These are phyloP conservation scores for Darwinula stevensoni DNA, from an alignment of 2,888 invertebrate genomes.

Conservation along the genomic window DNA sequence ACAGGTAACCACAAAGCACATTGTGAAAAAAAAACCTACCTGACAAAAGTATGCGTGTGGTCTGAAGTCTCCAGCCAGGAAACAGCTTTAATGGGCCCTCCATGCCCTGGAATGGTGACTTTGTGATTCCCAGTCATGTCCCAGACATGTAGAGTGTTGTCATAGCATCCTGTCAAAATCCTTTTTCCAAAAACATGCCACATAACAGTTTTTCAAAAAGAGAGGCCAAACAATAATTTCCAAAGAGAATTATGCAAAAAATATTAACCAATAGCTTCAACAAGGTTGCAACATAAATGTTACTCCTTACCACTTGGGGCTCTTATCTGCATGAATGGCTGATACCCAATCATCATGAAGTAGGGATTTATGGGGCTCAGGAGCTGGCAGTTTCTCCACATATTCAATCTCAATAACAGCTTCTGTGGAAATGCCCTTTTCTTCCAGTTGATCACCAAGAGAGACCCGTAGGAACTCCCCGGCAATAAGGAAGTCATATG, in stretches of 20 bases:
- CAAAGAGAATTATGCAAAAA: too few species aligned
- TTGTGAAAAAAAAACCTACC: background rate
- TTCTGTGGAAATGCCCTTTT: constrained; percentile 47
- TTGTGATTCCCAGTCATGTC: constrained; percentile 51
- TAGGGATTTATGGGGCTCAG: constrained; percentile 67
- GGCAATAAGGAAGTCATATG: constrained; percentile 63
- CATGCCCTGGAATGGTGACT: constrained; percentile 55
- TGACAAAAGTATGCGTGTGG: background rate
- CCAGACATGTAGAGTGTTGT: constrained; percentile 73
- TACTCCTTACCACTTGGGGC: too few species aligned
- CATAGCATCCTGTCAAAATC: constrained; percentile 76
- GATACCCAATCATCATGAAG: constrained; percentile 97
- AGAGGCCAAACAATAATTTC: too few species aligned
- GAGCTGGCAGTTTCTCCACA: constrained; percentile 60
- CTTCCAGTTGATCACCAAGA: constrained; percentile 40
- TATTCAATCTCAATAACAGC: constrained; percentile 67
- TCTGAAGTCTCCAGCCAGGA: constrained; percentile 68
- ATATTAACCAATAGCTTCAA: too few species aligned
- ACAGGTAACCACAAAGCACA: constrained; percentile 1
- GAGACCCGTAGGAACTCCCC: constrained; percentile 46
- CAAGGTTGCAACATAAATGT: too few species aligned
- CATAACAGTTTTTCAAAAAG: too few species aligned
- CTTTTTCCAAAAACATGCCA: constrained; percentile 21
- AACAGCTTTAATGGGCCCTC: constrained; percentile 57
- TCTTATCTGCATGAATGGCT: constrained; percentile 34